phyloP scores from a whole-genome alignment of 2,797 vertebrate species.

The Microctenopoma stevenorrisi region DNA sequence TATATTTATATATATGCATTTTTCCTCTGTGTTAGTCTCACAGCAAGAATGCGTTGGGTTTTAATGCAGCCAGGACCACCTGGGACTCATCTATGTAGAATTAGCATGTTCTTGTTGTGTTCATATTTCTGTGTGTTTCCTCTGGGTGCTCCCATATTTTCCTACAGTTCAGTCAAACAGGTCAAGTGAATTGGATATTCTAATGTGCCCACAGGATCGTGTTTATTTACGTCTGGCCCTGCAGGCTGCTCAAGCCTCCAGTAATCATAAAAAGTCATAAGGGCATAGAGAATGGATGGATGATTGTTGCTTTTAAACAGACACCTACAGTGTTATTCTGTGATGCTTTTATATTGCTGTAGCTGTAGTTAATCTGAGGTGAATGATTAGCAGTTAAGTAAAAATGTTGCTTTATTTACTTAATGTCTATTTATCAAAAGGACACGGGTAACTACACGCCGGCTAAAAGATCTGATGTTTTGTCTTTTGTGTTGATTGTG shows the following conservation, averaged over 20 bases:
- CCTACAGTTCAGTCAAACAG: slow-evolving; percentile 43
- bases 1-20: neutral
- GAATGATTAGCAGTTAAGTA: neutral
- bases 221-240: slow-evolving; percentile 48
- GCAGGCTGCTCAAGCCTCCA: slow-evolving; percentile 12
- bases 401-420: slow-evolving; percentile 1
- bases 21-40: slow-evolving; percentile 23
- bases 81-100: slow-evolving; percentile 22
- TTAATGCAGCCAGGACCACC: slow-evolving; percentile 29
- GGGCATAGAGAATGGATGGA: slow-evolving; percentile 26
- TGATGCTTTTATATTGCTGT: slow-evolving; percentile 1
- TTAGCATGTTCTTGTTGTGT: slow-evolving; percentile 32
- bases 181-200: slow-evolving; percentile 47
- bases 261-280: slow-evolving; percentile 14
- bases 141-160: slow-evolving; percentile 24
- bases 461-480: too few relatives aligned
- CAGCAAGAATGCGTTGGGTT: slow-evolving; percentile 21
- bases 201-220: slow-evolving; percentile 49
- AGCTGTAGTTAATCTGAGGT: neutral
- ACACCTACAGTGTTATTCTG: neutral
- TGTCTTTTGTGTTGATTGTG: too few relatives aligned
- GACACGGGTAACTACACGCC: slow-evolving; percentile 1
- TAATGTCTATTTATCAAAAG: slow-evolving; percentile 12
- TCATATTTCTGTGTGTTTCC: slow-evolving; percentile 16
- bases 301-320: slow-evolving; percentile 14